Conservation (phyloP, 2,113 vertebrate species). For the Tonatia bakeri region DNA sequence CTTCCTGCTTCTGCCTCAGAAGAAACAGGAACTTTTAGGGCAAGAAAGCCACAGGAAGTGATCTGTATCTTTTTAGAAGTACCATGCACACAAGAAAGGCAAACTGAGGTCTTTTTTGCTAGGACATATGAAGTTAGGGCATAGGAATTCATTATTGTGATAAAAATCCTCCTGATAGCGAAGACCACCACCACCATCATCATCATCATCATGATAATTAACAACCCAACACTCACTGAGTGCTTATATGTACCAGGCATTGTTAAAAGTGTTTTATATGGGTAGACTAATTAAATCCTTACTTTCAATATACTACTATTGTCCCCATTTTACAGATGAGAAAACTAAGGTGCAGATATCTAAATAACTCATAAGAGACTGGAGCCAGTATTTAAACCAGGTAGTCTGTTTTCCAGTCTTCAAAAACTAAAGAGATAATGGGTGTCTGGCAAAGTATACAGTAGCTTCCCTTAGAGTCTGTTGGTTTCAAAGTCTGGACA, state of each 20-base stretch:
- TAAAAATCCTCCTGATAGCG: not conserved
- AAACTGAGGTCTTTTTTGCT: not conserved
- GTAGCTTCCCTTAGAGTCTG: not conserved
- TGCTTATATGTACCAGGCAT: not conserved
- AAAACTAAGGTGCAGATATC: not conserved
- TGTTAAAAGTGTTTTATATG: not conserved
- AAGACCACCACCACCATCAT: not conserved
- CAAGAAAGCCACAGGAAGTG: slow-evolving; percentile 2
- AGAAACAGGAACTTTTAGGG: slow-evolving; percentile 54
- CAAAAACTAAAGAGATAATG: not conserved
- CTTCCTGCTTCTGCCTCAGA: slow-evolving; percentile 42
- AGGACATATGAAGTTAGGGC: not conserved
- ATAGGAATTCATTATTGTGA: not conserved
- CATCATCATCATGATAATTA: not conserved
- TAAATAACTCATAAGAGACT: not conserved
- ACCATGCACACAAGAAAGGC: not conserved
- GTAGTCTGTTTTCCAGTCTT: not conserved
- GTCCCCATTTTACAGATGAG: not conserved
- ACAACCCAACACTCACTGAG: not conserved
- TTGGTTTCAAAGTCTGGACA: slow-evolving; percentile 5
- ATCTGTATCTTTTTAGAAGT: slow-evolving; percentile 5
- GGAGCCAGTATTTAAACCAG: not conserved
- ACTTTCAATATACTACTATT: not conserved
- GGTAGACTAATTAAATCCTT: not conserved
- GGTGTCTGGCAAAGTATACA: not conserved